These are phyloP conservation scores for Drosophila nigrodunni DNA, from an alignment of 1,140 invertebrate genomes.

Conservation along the genomic window DNA sequence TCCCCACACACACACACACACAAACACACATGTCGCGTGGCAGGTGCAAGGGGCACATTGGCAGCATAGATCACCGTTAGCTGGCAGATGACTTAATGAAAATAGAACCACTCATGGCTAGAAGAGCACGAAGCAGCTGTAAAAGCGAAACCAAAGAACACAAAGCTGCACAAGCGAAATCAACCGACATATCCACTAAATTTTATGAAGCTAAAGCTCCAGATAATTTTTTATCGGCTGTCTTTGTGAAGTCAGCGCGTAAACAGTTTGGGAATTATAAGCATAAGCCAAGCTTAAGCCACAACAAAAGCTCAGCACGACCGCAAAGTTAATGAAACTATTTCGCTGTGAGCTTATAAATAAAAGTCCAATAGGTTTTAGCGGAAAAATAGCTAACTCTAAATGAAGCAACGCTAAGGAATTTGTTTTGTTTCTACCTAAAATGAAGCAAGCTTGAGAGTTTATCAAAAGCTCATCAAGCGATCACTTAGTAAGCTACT, in stretches of 20 bases:
- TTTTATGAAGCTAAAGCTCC: constrained; percentile 15
- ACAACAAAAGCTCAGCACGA: neutral
- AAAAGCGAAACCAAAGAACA: neutral
- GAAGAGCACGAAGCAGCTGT: neutral
- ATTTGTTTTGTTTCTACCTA: too few relatives aligned
- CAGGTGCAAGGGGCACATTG: neutral
- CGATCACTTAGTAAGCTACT: too few relatives aligned
- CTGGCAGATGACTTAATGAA: constrained; percentile 50
- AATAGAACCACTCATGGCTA: constrained; percentile 6
- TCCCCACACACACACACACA: neutral
- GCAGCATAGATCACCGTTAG: constrained; percentile 48
- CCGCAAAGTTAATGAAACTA: neutral
- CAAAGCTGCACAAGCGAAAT: too few relatives aligned
- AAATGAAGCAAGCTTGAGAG: neutral
- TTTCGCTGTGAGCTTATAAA: neutral
- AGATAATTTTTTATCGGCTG: constrained; percentile 7
- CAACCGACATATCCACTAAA: constrained; percentile 11
- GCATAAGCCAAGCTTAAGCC: neutral
- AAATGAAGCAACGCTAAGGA: neutral
- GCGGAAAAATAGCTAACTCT: too few relatives aligned
- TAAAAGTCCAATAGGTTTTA: too few relatives aligned
- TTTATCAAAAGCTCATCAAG: neutral
- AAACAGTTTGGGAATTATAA: constrained; percentile 3
- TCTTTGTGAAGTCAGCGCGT: neutral
- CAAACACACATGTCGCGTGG: too few relatives aligned